phyloP scores from a whole-genome alignment of 2,113 vertebrate genomes.

The Gopherus flavomarginatus region DNA sequence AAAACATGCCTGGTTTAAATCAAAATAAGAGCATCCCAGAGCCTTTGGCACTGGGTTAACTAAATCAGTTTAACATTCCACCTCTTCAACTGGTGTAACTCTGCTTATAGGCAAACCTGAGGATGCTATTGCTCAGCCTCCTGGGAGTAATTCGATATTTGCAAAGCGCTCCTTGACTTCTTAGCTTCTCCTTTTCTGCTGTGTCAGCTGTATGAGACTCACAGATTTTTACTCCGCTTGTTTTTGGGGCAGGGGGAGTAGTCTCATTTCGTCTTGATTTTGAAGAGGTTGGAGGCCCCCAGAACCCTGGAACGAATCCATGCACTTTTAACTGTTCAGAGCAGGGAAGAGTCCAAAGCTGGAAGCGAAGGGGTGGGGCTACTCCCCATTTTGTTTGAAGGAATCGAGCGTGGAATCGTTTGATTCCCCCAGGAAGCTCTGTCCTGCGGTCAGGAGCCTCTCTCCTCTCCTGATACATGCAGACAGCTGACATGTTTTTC shows the following conservation, averaged over 20 bases:
- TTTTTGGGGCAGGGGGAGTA: neutral
- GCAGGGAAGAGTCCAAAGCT: neutral
- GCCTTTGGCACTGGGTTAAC: neutral
- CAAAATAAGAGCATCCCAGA: neutral
- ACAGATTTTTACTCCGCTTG: neutral
- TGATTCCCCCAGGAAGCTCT: neutral
- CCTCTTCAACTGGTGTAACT: neutral
- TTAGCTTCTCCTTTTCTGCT: neutral
- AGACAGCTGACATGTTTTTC: constrained; percentile 12
- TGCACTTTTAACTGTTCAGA: neutral
- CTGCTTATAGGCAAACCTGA: neutral
- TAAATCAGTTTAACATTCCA: neutral
- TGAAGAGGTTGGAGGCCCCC: neutral
- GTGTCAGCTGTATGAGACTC: neutral
- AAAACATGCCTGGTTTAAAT: neutral
- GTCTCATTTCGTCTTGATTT: neutral
- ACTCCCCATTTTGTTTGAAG: neutral
- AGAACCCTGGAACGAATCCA: neutral
- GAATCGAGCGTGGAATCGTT: neutral
- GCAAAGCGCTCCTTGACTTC: neutral
- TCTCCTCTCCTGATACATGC: neutral
- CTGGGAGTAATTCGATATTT: neutral
- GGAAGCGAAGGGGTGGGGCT: neutral
- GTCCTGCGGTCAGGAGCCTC: neutral
- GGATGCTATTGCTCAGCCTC: neutral